Evolutionary conservation across 1,140 invertebrate species (phyloP).

Genomic region (Pseudomyrmex flavicornis): DNA sequence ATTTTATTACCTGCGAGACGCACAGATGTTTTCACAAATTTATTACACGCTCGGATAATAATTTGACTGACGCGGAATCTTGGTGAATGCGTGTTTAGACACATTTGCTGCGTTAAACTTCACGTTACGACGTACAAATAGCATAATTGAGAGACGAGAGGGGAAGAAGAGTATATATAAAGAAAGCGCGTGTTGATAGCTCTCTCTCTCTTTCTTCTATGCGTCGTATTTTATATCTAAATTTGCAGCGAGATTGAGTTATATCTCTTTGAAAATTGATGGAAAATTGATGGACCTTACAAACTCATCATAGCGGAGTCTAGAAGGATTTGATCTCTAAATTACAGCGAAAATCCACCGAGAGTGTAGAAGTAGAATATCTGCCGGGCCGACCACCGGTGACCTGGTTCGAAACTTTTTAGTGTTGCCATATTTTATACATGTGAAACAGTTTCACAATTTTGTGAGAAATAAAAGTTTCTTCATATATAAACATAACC

Average conservation of each 20-base stretch:
- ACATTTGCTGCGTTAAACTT: background rate
- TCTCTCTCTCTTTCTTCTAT: background rate
- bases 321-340: conserved; percentile 72
- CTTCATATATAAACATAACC: conserved; percentile 1
- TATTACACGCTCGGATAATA: conserved; percentile 27
- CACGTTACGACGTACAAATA: background rate
- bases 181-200: background rate
- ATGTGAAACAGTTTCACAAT: conserved; percentile 1
- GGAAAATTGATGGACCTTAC: conserved; percentile 65
- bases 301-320: conserved; percentile 73
- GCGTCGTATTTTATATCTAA: conserved; percentile 18
- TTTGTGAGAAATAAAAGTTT: conserved; percentile 19
- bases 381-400: conserved; percentile 14
- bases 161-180: background rate
- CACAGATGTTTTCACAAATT: conserved; percentile 21
- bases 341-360: conserved; percentile 74
- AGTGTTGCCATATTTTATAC: conserved; percentile 6
- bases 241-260: conserved; percentile 30
- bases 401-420: conserved; percentile 46
- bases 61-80: background rate
- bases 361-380: conserved; percentile 60
- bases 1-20: conserved; percentile 28
- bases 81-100: background rate
- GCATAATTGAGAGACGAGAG: background rate
- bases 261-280: conserved; percentile 70